Evolutionary conservation across 2,888 invertebrate genomes (phyloP), one percentile per base, ranked within the genome.

Genomic region (Hypselothyrea guttata): DNA sequence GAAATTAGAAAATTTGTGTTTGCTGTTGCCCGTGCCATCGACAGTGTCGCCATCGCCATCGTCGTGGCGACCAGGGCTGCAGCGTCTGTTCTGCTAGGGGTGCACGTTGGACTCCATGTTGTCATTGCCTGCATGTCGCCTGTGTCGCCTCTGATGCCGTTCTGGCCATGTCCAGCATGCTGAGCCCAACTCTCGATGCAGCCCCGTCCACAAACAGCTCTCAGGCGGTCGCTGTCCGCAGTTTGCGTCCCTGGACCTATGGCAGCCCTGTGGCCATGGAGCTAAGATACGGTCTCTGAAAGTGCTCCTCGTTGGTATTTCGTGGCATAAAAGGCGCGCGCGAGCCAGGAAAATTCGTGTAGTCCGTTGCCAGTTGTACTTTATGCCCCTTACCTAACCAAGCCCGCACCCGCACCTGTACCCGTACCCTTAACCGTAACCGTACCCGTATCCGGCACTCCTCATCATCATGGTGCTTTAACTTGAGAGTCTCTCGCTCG

Each of bases 401-500:
- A n/a, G n/a, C n/a, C n/a, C n/a, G n/a, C n/a, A n/a, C n/a, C n/a
- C n/a, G n/a, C n/a, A n/a, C n/a, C n/a, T n/a, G n/a, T n/a, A n/a
- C n/a, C n/a, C n/a, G n/a, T n/a, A n/a, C 40, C 55, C 37, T 30
- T 38, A 37, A 49, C 59, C 65, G 60, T 48, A 34, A 35, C 42
- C 30, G 33, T 28, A 44, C 30, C 54, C 55, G 51, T 53, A 35
- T 27, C 13, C 40, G 7, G 38, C 65, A 49, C 57, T 31, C 44
- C 62, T 33, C 59, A 72, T 46, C 75, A n/a, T n/a, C 62, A 44
- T 63, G 75, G 59, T 82, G 74, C 55, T 75, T 78, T 82, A 82
- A 73, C 68, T 51, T 61, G 46, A 53, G 48, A 73, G 51, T 30
- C 56, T 63, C 63, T 62, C 51, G 42, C 63, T 52, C 60, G 37